These are phyloP conservation scores for Paramacrobiotus metropolitanus DNA, from an alignment of 1,140 invertebrate genomes.

Conservation along the genomic window DNA sequence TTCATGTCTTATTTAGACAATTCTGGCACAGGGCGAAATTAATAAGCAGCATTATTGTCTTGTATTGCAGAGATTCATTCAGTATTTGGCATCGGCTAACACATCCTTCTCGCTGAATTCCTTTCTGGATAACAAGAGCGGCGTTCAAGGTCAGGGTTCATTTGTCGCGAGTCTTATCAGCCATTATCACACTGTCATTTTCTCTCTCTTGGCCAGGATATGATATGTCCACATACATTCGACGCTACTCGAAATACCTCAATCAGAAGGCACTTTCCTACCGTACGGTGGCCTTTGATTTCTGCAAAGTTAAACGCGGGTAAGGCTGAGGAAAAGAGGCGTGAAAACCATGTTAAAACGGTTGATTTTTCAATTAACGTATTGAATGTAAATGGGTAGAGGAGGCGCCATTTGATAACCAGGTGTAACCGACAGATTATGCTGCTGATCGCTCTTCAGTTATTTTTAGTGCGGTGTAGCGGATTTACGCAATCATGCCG, in stretches of 20 bases:
- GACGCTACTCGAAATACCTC: slow-evolving; percentile 91
- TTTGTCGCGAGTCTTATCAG: not conserved
- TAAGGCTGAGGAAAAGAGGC: slow-evolving; percentile 29
- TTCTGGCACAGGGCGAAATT: too few relatives aligned
- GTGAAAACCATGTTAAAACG: too few relatives aligned
- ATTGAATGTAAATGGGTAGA: too few relatives aligned
- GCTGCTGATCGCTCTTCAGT: too few relatives aligned
- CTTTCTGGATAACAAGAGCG: slow-evolving; percentile 79
- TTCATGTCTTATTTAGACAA: too few relatives aligned
- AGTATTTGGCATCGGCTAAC: slow-evolving; percentile 97
- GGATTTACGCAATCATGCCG: too few relatives aligned
- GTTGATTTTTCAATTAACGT: too few relatives aligned
- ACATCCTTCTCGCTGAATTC: slow-evolving; percentile 91
- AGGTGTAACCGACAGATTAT: too few relatives aligned
- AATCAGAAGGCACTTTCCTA: slow-evolving; percentile 97
- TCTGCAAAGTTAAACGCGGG: slow-evolving; percentile 98
- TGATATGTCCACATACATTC: slow-evolving; percentile 97
- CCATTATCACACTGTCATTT: slow-evolving; percentile 7
- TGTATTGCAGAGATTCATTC: slow-evolving; percentile 94
- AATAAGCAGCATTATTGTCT: too few relatives aligned
- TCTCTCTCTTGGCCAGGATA: slow-evolving; percentile 47
- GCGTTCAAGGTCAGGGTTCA: slow-evolving; percentile 53
- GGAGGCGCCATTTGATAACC: too few relatives aligned
- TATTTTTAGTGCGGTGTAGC: too few relatives aligned
- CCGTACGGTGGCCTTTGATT: slow-evolving; percentile 92